A percentile compares a stretch with the other conserved stretches of the same genome.
phyloP scores from a whole-genome alignment of 2,113 vertebrate species.

The Microcebus jonahi region DNA sequence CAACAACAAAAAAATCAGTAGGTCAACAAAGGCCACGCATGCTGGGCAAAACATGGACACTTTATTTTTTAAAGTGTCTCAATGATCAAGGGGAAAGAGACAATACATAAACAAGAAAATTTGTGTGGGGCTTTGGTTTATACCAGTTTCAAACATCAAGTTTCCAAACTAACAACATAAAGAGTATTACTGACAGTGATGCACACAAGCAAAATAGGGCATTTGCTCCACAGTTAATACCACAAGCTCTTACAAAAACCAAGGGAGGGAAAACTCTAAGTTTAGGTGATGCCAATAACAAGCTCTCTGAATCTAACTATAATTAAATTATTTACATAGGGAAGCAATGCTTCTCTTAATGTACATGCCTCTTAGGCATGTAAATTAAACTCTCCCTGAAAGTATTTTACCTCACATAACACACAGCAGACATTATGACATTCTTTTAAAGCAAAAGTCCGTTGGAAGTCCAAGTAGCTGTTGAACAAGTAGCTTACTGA shows the following conservation, averaged over 20 bases:
- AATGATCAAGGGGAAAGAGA: background rate
- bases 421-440: background rate
- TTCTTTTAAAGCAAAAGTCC: slow-evolving; percentile 18
- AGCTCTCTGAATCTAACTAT: slow-evolving; percentile 35
- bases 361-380: slow-evolving; percentile 32
- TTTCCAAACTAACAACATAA: slow-evolving; percentile 55
- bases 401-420: slow-evolving; percentile 42
- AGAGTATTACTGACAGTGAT: slow-evolving; percentile 40
- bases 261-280: background rate
- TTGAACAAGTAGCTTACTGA: background rate
- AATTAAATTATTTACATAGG: background rate
- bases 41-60: background rate
- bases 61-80: background rate
- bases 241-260: slow-evolving; percentile 45
- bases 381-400: slow-evolving; percentile 24
- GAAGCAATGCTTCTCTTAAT: background rate
- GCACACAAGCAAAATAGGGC: slow-evolving; percentile 6
- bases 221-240: slow-evolving; percentile 63
- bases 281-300: slow-evolving; percentile 5
- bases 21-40: background rate
- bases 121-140: slow-evolving; percentile 20
- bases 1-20: background rate
- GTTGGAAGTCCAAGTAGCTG: slow-evolving; percentile 25
- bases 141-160: slow-evolving; percentile 48
- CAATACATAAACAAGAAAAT: background rate